These are phyloP conservation scores for Drosophila ironensis DNA, from an alignment of 1,140 invertebrate species.

Conservation along the genomic window DNA sequence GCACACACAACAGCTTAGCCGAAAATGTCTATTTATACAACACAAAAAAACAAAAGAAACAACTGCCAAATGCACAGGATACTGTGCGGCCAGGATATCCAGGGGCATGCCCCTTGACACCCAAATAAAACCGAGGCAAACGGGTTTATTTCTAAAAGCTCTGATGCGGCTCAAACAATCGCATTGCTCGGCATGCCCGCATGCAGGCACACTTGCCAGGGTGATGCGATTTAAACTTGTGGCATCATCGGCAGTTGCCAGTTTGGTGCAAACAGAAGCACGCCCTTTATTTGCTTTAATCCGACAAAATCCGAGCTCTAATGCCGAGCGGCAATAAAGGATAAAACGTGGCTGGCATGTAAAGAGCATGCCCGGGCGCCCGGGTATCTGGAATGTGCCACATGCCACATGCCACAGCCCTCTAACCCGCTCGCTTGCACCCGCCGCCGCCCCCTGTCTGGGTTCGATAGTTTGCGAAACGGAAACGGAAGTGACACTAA, in stretches of 20 bases:
- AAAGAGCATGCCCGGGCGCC: constrained; percentile 38
- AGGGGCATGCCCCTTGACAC: constrained; percentile 18
- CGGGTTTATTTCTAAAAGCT: too few relatives aligned
- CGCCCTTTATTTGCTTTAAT: constrained; percentile 78
- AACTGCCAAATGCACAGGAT: not conserved
- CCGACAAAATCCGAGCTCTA: constrained; percentile 74
- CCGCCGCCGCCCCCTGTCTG: not conserved
- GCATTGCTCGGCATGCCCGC: not conserved
- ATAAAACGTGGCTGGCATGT: constrained; percentile 74
- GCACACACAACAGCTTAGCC: constrained; percentile 29
- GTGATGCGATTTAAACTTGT: constrained; percentile 66
- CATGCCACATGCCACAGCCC: constrained; percentile 12
- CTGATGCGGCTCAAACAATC: too few relatives aligned
- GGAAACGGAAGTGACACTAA: constrained; percentile 78
- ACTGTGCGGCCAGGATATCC: not conserved
- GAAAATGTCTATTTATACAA: constrained; percentile 39
- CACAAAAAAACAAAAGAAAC: constrained; percentile 1
- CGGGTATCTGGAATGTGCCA: not conserved
- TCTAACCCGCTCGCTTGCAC: not conserved
- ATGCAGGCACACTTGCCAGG: not conserved
- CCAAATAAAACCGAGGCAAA: not conserved
- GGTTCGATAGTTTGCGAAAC: constrained; percentile 71
- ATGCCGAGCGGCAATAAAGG: constrained; percentile 78
- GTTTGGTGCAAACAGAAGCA: constrained; percentile 66
- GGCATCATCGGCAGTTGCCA: constrained; percentile 51